Conservation (phyloP, 2,113 vertebrate species). For the Atrichornis clamosus region DNA sequence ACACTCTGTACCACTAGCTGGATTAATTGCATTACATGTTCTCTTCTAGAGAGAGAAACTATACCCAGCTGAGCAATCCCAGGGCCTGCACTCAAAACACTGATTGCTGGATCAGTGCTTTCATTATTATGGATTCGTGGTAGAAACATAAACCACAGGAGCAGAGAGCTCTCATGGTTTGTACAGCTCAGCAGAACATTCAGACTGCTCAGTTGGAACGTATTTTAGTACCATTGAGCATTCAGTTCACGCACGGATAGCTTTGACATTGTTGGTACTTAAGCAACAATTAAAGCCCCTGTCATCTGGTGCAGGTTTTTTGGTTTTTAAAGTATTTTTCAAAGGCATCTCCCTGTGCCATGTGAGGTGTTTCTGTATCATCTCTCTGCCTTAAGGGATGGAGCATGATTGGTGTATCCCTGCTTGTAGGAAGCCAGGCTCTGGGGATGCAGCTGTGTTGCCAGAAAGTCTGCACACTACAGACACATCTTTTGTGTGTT, state of each 20-base stretch:
- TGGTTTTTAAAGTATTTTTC: not conserved
- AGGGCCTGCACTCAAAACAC: not conserved
- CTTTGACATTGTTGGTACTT: not conserved
- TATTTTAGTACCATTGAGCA: conserved; percentile 13
- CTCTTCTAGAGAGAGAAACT: not conserved
- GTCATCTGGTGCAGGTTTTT: not conserved
- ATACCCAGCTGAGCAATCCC: not conserved
- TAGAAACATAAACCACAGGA: not conserved
- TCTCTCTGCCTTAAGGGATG: conserved; percentile 8
- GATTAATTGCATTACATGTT: not conserved
- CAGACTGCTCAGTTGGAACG: not conserved
- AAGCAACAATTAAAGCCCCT: not conserved
- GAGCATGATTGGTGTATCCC: not conserved
- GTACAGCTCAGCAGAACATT: conserved; percentile 29
- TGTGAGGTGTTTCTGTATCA: not conserved
- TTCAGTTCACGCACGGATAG: not conserved
- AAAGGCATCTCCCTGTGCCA: not conserved
- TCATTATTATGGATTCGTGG: not conserved
- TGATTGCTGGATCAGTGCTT: conserved; percentile 39
- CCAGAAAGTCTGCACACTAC: conserved; percentile 41
- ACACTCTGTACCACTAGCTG: not conserved
- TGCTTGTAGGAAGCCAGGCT: not conserved
- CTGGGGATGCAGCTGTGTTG: conserved; percentile 41
- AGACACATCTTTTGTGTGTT: not conserved
- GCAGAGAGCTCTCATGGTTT: not conserved